These are phyloP conservation scores for Dysmachus trigonus DNA, from an alignment of 2,888 invertebrate genomes.

Conservation along the genomic window DNA sequence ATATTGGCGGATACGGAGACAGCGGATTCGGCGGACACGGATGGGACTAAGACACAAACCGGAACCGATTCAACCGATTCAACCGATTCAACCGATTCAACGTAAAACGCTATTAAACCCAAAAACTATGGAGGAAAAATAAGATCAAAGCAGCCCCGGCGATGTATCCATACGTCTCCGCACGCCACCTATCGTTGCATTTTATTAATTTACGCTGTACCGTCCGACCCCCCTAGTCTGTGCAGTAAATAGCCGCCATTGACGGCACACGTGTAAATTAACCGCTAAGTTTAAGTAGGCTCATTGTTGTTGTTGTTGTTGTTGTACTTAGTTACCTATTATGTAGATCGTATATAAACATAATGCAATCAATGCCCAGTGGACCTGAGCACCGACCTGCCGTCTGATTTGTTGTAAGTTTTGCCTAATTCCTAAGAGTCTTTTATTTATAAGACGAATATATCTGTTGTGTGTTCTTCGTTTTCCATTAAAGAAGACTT, in stretches of 20 bases:
- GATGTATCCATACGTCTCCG: neutral
- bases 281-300: neutral
- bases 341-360: neutral
- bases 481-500: neutral
- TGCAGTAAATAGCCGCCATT: neutral
- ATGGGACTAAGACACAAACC: conserved; percentile 17
- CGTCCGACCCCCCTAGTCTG: conserved; percentile 23
- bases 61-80: neutral
- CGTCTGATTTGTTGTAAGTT: neutral
- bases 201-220: conserved; percentile 22
- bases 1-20: conserved; percentile 45
- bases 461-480: neutral
- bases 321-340: neutral
- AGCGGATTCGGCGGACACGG: conserved; percentile 44
- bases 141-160: neutral
- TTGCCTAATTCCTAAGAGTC: neutral
- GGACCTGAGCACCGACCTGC: neutral
- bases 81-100: too few relatives aligned
- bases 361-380: neutral
- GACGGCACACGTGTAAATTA: conserved; percentile 19
- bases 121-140: neutral
- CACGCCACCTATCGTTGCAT: conserved; percentile 17
- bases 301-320: conserved; percentile 13
- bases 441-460: neutral
- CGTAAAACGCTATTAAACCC: neutral